These are phyloP conservation scores for Thunnus thynnus DNA, from an alignment of 2,113 vertebrate species.

Conservation along the genomic window DNA sequence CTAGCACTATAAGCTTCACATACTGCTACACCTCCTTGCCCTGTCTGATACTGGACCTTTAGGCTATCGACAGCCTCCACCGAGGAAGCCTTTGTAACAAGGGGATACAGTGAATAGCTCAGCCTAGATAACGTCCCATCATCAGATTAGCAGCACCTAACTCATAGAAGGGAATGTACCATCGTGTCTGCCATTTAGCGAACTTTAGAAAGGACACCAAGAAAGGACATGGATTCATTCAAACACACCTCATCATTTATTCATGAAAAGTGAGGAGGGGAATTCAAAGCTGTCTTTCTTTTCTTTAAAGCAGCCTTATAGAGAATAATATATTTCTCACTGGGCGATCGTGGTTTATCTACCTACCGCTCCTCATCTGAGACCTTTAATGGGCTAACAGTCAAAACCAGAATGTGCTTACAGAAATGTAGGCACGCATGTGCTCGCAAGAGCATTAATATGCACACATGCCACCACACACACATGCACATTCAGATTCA, in stretches of 20 bases:
- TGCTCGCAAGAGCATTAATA: conserved; percentile 1
- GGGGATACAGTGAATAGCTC: conserved; percentile 31
- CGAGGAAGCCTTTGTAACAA: conserved; percentile 14
- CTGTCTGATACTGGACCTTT: conserved; percentile 30
- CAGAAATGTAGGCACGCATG: not conserved
- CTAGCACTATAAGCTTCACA: not conserved
- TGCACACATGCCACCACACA: conserved; percentile 6
- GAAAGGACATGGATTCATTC: conserved; percentile 75
- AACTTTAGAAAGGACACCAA: conserved; percentile 76
- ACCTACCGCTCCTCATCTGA: conserved; percentile 40
- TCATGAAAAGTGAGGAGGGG: conserved; percentile 71
- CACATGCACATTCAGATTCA: not conserved
- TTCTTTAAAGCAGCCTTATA: conserved; percentile 46
- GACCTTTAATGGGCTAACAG: conserved; percentile 20
- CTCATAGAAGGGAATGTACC: conserved; percentile 30
- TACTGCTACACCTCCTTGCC: not conserved
- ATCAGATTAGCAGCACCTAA: conserved; percentile 71
- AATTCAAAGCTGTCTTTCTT: conserved; percentile 71
- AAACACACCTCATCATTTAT: conserved; percentile 76
- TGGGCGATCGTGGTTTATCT: conserved; percentile 48
- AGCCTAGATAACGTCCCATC: conserved; percentile 21
- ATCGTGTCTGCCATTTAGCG: conserved; percentile 71
- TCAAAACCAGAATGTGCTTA: not conserved
- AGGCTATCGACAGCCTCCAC: conserved; percentile 24
- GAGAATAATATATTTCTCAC: conserved; percentile 61